Conservation (phyloP, 2,113 vertebrate species). For the Vireo altiloquus region DNA sequence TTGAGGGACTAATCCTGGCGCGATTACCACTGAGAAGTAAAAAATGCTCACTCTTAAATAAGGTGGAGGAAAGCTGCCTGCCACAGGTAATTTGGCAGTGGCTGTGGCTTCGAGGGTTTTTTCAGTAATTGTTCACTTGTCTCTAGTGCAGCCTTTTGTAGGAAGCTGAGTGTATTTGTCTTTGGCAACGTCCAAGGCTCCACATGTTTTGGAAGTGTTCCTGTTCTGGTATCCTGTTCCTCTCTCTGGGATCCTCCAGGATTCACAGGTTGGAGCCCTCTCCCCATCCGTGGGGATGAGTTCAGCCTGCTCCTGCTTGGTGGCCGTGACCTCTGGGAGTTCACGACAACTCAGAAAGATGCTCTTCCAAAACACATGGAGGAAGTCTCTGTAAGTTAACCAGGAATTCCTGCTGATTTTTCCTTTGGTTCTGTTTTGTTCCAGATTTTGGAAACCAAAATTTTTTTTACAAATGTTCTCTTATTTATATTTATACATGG, state of each 20-base stretch:
- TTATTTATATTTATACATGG: not conserved
- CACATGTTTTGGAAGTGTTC: not conserved
- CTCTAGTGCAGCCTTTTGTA: not conserved
- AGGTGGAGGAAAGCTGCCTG: not conserved
- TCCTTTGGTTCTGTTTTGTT: not conserved
- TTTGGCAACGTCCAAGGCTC: not conserved
- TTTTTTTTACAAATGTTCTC: not conserved
- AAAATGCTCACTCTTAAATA: not conserved
- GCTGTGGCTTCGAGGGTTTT: not conserved
- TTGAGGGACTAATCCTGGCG: not conserved
- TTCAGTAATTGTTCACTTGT: not conserved
- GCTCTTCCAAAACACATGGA: not conserved
- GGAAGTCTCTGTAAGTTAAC: not conserved
- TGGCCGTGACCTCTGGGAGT: not conserved
- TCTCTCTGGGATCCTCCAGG: not conserved
- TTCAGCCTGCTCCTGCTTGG: not conserved
- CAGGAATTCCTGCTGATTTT: not conserved
- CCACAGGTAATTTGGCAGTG: not conserved
- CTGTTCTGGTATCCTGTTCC: not conserved
- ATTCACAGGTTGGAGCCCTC: not conserved
- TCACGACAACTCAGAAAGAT: not conserved
- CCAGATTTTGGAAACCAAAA: not conserved
- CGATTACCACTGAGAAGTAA: not conserved
- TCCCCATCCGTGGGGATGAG: fast-evolving
- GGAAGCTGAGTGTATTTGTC: not conserved